Evolutionary conservation across 2,888 invertebrate species (phyloP).

Genomic region (Acleris literana): DNA sequence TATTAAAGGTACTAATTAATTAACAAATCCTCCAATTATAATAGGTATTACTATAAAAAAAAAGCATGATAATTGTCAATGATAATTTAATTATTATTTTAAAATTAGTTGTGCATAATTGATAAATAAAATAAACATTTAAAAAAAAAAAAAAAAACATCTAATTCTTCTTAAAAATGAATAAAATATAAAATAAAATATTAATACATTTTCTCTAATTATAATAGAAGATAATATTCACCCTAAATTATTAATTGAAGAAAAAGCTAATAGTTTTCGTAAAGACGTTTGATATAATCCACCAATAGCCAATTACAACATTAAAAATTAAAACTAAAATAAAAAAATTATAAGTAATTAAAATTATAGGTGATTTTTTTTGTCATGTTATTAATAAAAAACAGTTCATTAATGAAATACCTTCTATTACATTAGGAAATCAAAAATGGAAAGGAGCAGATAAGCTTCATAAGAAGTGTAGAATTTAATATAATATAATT

Average conservation of each 20-base stretch:
- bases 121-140: conserved; percentile 79
- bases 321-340: conserved; percentile 73
- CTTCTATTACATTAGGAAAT: too few species aligned
- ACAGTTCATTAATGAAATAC: conserved; percentile 81
- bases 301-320: conserved; percentile 72
- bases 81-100: conserved; percentile 75
- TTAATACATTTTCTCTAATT: conserved; percentile 74
- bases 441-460: conserved; percentile 84
- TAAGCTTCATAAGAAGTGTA: conserved; percentile 80
- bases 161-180: conserved; percentile 70
- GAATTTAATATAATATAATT: conserved; percentile 64
- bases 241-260: conserved; percentile 86
- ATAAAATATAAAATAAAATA: conserved; percentile 75
- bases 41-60: conserved; percentile 90
- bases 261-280: conserved; percentile 85
- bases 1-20: conserved; percentile 91
- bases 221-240: conserved; percentile 79
- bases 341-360: conserved; percentile 76
- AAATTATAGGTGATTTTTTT: conserved; percentile 85
- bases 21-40: conserved; percentile 93
- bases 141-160: conserved; percentile 71
- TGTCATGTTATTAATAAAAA: conserved; percentile 85
- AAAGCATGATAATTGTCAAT: conserved; percentile 87
- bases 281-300: conserved; percentile 82
- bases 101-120: conserved; percentile 72